Base-by-base conservation (phyloP, 2,888 invertebrate genomes). In the Pristionchus maxplancki region DNA sequence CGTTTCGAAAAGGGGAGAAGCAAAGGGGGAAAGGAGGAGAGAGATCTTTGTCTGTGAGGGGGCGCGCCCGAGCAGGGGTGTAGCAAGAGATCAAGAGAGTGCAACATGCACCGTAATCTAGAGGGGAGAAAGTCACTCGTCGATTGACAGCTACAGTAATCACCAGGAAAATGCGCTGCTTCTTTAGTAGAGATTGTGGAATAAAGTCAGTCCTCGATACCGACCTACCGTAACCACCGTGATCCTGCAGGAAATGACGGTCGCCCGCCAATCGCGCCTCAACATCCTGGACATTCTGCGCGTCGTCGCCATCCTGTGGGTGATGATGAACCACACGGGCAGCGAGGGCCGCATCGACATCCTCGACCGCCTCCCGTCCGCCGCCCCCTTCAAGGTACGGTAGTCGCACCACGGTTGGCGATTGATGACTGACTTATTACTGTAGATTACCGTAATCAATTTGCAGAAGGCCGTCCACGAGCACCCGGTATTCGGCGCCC, bases 231-330 rank as follows among this genome's bases (percentile, higher is more conserved):
- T 8, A 78, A 40, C 24, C n/a, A 82, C 82, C 28, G 82, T 82
- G 50, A 82, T 28, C 50, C 17, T 9, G 58, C 89, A 91, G 84
- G 93, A 92, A 84, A 89, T 93, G 24, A 81, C 87, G 31, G 81
- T 90, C n/a, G 89, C 89, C 34, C 88, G 92, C 71, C 89, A 89
- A 11, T 92, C 92, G 67, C 91, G 91, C 34, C 91, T 93, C 53
- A 91, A 91, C 78, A 89, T 91, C 24, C 89, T 92, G 50, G 92
- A 92, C 83, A 87, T 90, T 28, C 90, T 93, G 89, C 93, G 94
- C 64, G 92, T 94, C 31, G 81, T 93, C 40, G 94, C 94, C 82
- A 94, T 94, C 86, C 89, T 93, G 50, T 94, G 94, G 92, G 94
- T 94, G 44, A 92, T 94, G 91, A 89, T 92, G 71, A 94, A 94